Percentiles rank a stretch among this genome's conserved stretches.
Evolutionary conservation across 2,113 vertebrate species (phyloP).

Genomic region (Dicerorhinus sumatrensis): DNA sequence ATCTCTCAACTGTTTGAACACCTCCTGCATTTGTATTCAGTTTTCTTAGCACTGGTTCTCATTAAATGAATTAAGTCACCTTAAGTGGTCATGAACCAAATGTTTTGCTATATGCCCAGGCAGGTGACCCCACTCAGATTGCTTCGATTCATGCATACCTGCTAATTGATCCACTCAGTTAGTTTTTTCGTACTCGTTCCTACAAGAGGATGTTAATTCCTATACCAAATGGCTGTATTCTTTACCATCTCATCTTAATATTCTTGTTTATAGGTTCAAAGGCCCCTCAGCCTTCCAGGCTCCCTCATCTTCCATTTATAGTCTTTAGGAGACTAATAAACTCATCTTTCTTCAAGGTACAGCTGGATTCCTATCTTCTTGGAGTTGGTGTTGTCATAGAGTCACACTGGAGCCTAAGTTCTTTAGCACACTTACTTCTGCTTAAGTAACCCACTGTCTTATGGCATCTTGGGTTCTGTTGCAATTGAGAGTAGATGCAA

Average conservation of each 20-base stretch:
- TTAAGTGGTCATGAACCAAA: conserved; percentile 2
- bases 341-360: background rate
- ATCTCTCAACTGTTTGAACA: conserved; percentile 65
- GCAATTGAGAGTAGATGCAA: background rate
- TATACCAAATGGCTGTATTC: background rate
- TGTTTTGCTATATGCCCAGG: background rate
- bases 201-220: background rate
- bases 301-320: background rate
- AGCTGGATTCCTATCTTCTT: background rate
- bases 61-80: conserved; percentile 50
- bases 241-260: background rate
- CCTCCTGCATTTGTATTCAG: conserved; percentile 59
- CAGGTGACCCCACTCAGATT: background rate
- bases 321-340: background rate
- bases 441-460: background rate
- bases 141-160: background rate
- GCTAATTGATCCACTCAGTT: background rate
- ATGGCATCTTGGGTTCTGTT: background rate
- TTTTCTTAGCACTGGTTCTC: background rate
- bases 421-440: background rate
- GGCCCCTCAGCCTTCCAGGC: background rate
- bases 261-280: background rate
- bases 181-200: background rate
- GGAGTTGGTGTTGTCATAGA: background rate
- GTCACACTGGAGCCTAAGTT: no score